phyloP scores from a whole-genome alignment of 2,888 invertebrate species.

The Stenoptilia bipunctidactyla region DNA sequence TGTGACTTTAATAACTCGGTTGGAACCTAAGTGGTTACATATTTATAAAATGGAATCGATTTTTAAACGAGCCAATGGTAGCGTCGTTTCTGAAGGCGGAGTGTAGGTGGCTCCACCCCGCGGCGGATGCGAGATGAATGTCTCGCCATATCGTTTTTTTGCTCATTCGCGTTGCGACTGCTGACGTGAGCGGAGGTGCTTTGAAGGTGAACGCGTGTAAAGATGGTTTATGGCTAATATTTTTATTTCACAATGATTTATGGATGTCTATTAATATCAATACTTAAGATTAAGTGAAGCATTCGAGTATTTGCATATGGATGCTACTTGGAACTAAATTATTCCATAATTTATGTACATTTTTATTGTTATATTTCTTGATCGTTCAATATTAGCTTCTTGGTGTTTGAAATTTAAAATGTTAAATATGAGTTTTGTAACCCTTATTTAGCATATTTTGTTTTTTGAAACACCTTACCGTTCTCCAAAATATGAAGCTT shows the following conservation, averaged over 20 bases:
- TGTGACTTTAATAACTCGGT: slow-evolving; percentile 23
- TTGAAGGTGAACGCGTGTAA: slow-evolving; percentile 5
- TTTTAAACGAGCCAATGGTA: slow-evolving; percentile 65
- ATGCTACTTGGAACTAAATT: neutral
- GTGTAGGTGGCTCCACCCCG: slow-evolving; percentile 44
- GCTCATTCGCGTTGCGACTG: slow-evolving; percentile 52
- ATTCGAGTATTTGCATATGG: neutral
- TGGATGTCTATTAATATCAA: neutral
- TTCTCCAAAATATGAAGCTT: too few species aligned
- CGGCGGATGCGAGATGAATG: slow-evolving; percentile 52
- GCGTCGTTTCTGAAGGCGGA: slow-evolving; percentile 51
- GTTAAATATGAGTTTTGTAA: too few species aligned
- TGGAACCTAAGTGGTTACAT: slow-evolving; percentile 61
- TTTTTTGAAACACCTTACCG: too few species aligned
- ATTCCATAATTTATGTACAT: too few species aligned
- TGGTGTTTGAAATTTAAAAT: too few species aligned
- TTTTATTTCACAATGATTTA: slow-evolving; percentile 1
- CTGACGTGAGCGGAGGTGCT: slow-evolving; percentile 30
- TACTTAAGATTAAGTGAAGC: neutral
- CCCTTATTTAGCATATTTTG: too few species aligned
- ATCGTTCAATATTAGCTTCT: too few species aligned
- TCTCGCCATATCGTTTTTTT: slow-evolving; percentile 43
- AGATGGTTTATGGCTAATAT: slow-evolving; percentile 1
- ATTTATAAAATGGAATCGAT: slow-evolving; percentile 71
- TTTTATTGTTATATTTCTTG: too few species aligned